These are phyloP conservation scores for Temnothorax unifasciatus DNA, from an alignment of 2,888 invertebrate species.

Conservation along the genomic window DNA sequence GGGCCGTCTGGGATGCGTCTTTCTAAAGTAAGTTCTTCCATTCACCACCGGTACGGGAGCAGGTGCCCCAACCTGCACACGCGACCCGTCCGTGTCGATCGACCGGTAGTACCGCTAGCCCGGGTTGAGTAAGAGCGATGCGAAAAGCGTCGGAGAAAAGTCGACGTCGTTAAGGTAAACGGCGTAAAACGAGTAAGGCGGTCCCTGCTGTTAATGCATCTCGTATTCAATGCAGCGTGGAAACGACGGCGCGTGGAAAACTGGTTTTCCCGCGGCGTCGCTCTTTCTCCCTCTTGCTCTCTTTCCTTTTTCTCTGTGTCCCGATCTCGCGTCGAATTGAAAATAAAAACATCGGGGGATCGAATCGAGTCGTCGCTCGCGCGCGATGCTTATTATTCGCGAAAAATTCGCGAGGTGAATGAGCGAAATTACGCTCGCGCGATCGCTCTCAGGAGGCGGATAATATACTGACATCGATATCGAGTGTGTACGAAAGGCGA, in stretches of 20 bases:
- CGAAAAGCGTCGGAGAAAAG: constrained; percentile 56
- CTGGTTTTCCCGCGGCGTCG: constrained; percentile 25
- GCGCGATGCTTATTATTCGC: constrained; percentile 1
- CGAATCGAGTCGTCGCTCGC: constrained; percentile 10
- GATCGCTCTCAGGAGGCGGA: background rate
- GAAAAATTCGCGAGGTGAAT: constrained; percentile 8
- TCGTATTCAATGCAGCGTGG: constrained; percentile 14
- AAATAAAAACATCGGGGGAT: constrained; percentile 10
- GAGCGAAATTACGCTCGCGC: constrained; percentile 23
- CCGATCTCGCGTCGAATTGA: background rate
- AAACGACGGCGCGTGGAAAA: constrained; percentile 51
- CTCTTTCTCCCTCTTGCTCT: background rate
- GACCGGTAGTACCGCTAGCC: constrained; percentile 72
- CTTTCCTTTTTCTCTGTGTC: too few species aligned
- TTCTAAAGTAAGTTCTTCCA: constrained; percentile 69
- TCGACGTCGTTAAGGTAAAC: constrained; percentile 54
- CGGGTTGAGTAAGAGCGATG: constrained; percentile 63
- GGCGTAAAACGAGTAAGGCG: constrained; percentile 26
- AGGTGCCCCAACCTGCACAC: constrained; percentile 79
- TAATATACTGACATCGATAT: background rate
- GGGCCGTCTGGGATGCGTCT: constrained; percentile 51
- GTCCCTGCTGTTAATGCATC: constrained; percentile 20
- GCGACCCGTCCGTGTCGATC: constrained; percentile 63
- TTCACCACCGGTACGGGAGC: constrained; percentile 75
- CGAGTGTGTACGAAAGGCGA: background rate